Evolutionary conservation across 2,888 invertebrate genomes (phyloP).

Genomic region (Athalia cordata): DNA sequence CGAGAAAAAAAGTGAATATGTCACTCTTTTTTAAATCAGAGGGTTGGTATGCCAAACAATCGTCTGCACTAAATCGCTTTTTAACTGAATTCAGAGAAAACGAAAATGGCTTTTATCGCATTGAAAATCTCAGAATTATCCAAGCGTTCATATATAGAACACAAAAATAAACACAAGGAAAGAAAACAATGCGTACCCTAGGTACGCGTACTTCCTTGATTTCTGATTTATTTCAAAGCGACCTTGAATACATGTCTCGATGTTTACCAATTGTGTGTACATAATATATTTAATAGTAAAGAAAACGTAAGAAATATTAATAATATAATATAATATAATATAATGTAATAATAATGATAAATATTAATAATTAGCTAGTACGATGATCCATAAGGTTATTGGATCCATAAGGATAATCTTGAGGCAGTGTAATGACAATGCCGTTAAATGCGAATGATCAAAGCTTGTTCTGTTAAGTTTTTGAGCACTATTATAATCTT

Average conservation of each 20-base stretch:
- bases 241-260: conserved; percentile 52
- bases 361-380: conserved; percentile 39
- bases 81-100: no score
- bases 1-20: background rate
- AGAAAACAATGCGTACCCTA: no score
- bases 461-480: conserved; percentile 67
- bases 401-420: conserved; percentile 50
- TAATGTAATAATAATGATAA: conserved; percentile 54
- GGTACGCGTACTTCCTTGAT: conserved; percentile 42
- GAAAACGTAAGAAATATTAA: background rate
- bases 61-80: no score
- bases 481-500: conserved; percentile 57
- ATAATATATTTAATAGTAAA: conserved; percentile 34
- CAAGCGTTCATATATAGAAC: background rate
- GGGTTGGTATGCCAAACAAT: no score
- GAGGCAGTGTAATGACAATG: conserved; percentile 55
- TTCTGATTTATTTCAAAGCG: conserved; percentile 53
- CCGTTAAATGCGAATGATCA: conserved; percentile 44
- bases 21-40: background rate
- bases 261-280: conserved; percentile 57
- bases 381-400: conserved; percentile 17
- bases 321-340: conserved; percentile 54
- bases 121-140: no score
- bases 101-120: no score
- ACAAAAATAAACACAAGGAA: background rate